Percentiles rank a stretch among this genome's conserved stretches.
phyloP scores from a whole-genome alignment of 2,797 vertebrate genomes.

The Oophaga sylvatica region DNA sequence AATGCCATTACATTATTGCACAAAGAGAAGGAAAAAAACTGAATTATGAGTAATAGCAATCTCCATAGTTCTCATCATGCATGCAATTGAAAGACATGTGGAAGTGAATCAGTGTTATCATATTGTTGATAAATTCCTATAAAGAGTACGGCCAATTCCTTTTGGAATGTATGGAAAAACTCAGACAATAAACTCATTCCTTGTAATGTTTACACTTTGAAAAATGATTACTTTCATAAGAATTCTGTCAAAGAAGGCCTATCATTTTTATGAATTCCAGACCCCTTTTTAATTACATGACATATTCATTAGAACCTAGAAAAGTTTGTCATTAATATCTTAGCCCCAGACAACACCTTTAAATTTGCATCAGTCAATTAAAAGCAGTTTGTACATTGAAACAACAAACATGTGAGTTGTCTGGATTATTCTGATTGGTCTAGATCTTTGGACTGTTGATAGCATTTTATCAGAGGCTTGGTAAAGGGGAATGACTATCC shows the following conservation, averaged over 20 bases:
- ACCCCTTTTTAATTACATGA: background rate
- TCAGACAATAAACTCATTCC: constrained; percentile 50
- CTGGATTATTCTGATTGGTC: no score
- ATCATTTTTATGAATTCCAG: background rate
- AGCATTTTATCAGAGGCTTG: no score
- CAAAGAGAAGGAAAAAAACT: background rate
- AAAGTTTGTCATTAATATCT: no score
- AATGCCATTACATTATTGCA: background rate
- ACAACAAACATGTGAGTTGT: no score
- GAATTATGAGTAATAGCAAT: background rate
- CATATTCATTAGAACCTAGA: no score
- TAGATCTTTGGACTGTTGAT: no score
- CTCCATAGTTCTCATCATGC: background rate
- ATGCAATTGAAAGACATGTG: background rate
- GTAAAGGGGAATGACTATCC: no score
- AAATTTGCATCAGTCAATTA: no score
- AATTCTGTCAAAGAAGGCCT: no score
- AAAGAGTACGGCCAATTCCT: constrained; percentile 66
- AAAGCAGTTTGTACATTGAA: no score
- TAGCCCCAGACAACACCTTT: no score
- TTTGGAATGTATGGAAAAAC: constrained; percentile 69
- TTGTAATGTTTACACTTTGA: background rate
- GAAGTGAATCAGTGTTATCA: constrained; percentile 8
- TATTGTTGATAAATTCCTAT: constrained; percentile 67
- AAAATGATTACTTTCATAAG: background rate